A percentile compares a stretch with the other conserved stretches of the same genome.
These are phyloP conservation scores for Lithophane ornitopus DNA, from an alignment of 2,888 invertebrate species.

Conservation along the genomic window DNA sequence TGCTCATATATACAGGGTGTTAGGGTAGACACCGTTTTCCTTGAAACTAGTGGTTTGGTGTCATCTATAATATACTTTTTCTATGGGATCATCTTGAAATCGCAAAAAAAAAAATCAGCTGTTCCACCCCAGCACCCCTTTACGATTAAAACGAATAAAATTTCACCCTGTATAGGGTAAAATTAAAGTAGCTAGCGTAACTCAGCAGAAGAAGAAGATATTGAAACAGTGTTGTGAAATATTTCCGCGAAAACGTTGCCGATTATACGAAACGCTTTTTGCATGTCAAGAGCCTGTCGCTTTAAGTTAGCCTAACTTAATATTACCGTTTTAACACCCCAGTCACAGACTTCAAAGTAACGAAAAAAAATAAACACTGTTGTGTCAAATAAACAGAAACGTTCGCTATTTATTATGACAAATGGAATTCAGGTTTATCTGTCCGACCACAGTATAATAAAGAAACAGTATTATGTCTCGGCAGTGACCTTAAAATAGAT, in stretches of 20 bases:
- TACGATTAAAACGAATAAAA: no score
- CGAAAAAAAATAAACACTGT: slow-evolving; percentile 41
- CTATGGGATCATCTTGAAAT: no score
- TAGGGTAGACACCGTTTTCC: no score
- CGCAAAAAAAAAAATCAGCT: no score
- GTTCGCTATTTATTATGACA: slow-evolving; percentile 34
- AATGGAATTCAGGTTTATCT: slow-evolving; percentile 37
- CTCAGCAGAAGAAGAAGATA: neutral
- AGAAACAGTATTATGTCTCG: no score
- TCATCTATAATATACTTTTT: no score
- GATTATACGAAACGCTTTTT: slow-evolving; percentile 35
- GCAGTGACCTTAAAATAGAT: no score
- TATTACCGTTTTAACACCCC: slow-evolving; percentile 42
- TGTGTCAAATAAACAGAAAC: slow-evolving; percentile 25
- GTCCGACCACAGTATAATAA: neutral
- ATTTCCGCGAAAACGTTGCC: slow-evolving; percentile 17
- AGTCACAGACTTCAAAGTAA: slow-evolving; percentile 32
- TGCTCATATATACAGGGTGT: no score
- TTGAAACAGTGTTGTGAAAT: slow-evolving; percentile 6
- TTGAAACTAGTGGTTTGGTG: no score
- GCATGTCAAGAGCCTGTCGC: slow-evolving; percentile 31
- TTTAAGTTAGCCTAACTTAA: slow-evolving; percentile 25
- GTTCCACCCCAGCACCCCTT: no score
- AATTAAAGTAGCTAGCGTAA: no score
- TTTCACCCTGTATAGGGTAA: no score